Evolutionary conservation across 2,113 vertebrate species (phyloP), one percentile per base, ranked within the genome.

Genomic region (Corythornis madagascariensis): DNA sequence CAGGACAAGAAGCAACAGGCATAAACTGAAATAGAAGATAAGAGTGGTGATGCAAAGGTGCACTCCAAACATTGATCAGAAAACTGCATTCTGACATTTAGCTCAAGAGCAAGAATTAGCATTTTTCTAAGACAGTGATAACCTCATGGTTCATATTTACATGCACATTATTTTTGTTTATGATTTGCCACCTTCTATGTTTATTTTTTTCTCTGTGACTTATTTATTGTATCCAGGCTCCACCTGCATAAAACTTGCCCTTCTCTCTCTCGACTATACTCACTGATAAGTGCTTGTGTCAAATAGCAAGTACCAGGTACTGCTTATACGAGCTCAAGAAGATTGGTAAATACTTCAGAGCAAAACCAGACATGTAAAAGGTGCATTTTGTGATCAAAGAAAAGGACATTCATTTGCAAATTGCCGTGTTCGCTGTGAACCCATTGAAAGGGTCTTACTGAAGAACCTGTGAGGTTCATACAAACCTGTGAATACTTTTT

Each of bases 361-460:
- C 96, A 95, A 97, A 98, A 97, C 95, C 92, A 98, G 91, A 95
- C 94, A 98, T 98, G 98, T 97, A 98, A 98, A 97, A 97, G 96
- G 93, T 96, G 86, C 89, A 86, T 96, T 98, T 98, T 97, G 94
- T 92, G 64, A 93, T 86, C 87, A 97, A 96, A 88, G 96, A 86
- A 96, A 96, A 96, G 97, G 33, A 96, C 83, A 98, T 98, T 99
- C 79, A 98, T 91, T 98, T 98, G 98, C 98, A 98, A 98, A 98
- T 99, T 97, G 91, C 90, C 86, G 73, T 93, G 97, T 99, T 98
- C 98, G 98, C 98, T 98, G 97, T 98, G 96, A 96, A 97, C 94
- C 98, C 97, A 98, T 98, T 97, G 94, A 96, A 96, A 97, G 95
- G 86, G 89, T 97, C 97, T 97, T 96, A 92, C 89, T 96, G 89